A percentile compares a stretch with the other conserved stretches of the same genome.
Conservation (phyloP, 2,113 vertebrate species). For the Tinamus guttatus region DNA sequence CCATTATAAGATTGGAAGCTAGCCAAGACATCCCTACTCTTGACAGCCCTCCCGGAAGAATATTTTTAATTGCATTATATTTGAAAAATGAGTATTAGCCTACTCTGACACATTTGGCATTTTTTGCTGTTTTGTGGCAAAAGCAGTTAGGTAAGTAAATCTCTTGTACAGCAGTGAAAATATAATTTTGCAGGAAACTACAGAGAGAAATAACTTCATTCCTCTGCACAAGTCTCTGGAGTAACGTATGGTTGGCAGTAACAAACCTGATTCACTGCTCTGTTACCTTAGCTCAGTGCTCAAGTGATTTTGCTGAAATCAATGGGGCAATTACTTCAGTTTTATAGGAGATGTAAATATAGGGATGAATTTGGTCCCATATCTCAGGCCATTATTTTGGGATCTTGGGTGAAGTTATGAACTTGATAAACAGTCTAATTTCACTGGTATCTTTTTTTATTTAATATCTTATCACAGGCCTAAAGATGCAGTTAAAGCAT, state of each 20-base stretch:
- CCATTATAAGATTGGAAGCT: constrained; percentile 43
- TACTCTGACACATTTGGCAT: neutral
- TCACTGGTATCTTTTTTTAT: constrained; percentile 2
- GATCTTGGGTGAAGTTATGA: neutral
- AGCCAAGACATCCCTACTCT: constrained; percentile 20
- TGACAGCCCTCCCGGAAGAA: neutral
- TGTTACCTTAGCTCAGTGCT: neutral
- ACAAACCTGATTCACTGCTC: neutral
- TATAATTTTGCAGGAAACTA: neutral
- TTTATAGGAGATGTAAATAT: constrained; percentile 24
- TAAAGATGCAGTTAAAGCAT: constrained; percentile 82
- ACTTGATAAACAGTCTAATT: neutral
- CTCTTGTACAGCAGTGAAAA: neutral
- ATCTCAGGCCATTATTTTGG: neutral
- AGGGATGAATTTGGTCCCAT: neutral
- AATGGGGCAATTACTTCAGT: neutral
- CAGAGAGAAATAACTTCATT: neutral
- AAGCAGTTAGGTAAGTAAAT: neutral
- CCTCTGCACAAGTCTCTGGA: neutral
- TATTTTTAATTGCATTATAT: neutral
- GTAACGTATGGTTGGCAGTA: neutral
- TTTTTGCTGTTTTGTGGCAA: neutral
- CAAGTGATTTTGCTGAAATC: constrained; percentile 4
- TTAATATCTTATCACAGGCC: constrained; percentile 70
- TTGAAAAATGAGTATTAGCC: neutral